Conservation (phyloP, 2,113 vertebrate species). For the Aegotheles bennettii region DNA sequence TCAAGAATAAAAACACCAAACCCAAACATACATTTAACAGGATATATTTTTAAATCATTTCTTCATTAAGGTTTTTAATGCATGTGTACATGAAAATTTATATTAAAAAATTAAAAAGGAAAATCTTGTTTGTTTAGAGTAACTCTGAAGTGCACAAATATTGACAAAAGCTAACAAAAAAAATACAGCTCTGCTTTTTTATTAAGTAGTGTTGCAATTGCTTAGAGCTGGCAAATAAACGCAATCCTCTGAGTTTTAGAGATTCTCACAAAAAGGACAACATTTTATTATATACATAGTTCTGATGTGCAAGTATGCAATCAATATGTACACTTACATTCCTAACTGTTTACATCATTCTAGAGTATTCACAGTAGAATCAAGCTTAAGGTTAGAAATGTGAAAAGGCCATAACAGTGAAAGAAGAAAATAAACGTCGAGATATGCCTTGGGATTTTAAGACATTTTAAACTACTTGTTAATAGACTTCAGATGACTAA, state of each 20-base stretch:
- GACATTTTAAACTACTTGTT: slow-evolving; percentile 57
- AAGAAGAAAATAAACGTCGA: slow-evolving; percentile 58
- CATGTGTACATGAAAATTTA: slow-evolving; percentile 74
- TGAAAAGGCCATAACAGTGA: slow-evolving; percentile 74
- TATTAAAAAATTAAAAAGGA: slow-evolving; percentile 79
- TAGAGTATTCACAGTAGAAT: slow-evolving; percentile 75
- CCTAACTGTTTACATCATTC: slow-evolving; percentile 76
- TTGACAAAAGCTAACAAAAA: slow-evolving; percentile 77
- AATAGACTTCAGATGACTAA: slow-evolving; percentile 60
- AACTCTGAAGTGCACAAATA: slow-evolving; percentile 78
- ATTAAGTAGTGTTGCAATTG: slow-evolving; percentile 68
- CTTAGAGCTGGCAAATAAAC: slow-evolving; percentile 55
- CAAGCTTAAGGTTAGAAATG: slow-evolving; percentile 78
- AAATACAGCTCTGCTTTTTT: slow-evolving; percentile 72
- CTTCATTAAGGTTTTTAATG: slow-evolving; percentile 74
- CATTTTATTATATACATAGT: slow-evolving; percentile 80
- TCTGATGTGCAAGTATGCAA: slow-evolving; percentile 88
- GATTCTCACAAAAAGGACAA: slow-evolving; percentile 78
- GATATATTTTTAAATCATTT: slow-evolving; percentile 69
- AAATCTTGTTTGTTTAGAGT: slow-evolving; percentile 71
- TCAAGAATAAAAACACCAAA: slow-evolving; percentile 1
- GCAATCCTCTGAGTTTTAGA: slow-evolving; percentile 64
- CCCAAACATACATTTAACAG: slow-evolving; percentile 42
- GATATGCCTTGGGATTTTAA: slow-evolving; percentile 60
- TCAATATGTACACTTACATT: slow-evolving; percentile 82